phyloP scores from a whole-genome alignment of 2,797 vertebrate genomes.

The Brotula barbata region DNA sequence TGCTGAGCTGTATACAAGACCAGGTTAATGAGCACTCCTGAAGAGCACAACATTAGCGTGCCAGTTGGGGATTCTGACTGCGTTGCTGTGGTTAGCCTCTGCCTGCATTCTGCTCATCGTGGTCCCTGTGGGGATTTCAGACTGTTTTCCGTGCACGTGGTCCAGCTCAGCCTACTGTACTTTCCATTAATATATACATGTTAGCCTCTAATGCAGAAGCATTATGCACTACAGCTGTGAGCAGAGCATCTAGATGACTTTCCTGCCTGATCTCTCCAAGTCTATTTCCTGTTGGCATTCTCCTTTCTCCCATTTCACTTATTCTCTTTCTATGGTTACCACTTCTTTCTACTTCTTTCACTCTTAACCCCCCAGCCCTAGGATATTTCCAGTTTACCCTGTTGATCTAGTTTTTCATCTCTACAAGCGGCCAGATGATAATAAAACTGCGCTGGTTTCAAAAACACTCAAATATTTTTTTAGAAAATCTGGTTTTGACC shows the following conservation, averaged over 20 bases:
- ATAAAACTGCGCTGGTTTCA: no score
- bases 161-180: conserved; percentile 50
- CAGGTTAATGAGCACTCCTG: conserved; percentile 61
- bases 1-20: conserved; percentile 33
- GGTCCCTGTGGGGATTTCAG: conserved; percentile 42
- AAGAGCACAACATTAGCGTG: conserved; percentile 33
- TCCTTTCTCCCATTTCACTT: conserved; percentile 27
- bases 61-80: conserved; percentile 34
- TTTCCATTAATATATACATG: conserved; percentile 70
- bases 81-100: conserved; percentile 63
- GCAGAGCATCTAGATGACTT: conserved; percentile 35
- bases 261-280: conserved; percentile 27
- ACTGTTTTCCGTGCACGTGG: conserved; percentile 34
- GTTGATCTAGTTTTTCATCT: not conserved
- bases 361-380: no score
- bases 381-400: not conserved
- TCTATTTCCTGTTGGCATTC: conserved; percentile 11
- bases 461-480: no score
- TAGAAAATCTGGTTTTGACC: not conserved
- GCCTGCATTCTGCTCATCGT: conserved; percentile 40
- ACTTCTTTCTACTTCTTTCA: not conserved
- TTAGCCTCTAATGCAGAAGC: conserved; percentile 45
- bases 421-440: conserved; percentile 8
- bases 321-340: not conserved
- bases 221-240: conserved; percentile 40